Evolutionary conservation across 2,888 invertebrate species (phyloP).

Genomic region (Hypsopygia costalis): DNA sequence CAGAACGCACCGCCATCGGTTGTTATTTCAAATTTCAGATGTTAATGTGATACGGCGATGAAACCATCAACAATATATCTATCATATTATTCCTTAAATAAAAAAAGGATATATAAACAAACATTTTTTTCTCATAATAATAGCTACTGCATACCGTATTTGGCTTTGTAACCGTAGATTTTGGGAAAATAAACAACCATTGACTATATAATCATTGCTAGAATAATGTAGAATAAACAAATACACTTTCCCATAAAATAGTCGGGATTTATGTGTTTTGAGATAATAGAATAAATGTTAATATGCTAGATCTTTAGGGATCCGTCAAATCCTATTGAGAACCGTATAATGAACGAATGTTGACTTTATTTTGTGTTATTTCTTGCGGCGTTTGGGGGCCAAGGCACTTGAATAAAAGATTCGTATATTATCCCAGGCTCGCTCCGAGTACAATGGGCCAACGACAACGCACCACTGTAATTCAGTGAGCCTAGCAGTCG

Average conservation of each 20-base stretch:
- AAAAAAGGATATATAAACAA: no score
- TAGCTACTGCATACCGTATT: no score
- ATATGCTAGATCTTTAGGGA: constrained; percentile 31
- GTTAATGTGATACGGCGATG: background rate
- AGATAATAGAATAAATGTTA: background rate
- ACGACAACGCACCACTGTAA: constrained; percentile 66
- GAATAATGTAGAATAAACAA: no score
- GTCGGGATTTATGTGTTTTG: no score
- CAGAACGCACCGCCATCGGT: constrained; percentile 3
- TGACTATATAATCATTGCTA: no score
- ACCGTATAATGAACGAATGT: constrained; percentile 64
- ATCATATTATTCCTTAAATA: no score
- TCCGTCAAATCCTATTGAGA: constrained; percentile 69
- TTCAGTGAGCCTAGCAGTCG: constrained; percentile 57
- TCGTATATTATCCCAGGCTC: constrained; percentile 66
- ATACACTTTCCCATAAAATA: no score
- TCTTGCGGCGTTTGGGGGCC: constrained; percentile 63
- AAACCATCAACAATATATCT: no score
- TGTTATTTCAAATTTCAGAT: constrained; percentile 14
- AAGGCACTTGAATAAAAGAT: constrained; percentile 77
- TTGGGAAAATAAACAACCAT: no score
- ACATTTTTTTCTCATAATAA: no score
- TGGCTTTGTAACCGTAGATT: no score
- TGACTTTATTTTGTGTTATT: constrained; percentile 69
- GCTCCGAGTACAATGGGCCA: constrained; percentile 57